Evolutionary conservation across 1,140 invertebrate species (phyloP).

Genomic region (Ostrea denselamellosa): DNA sequence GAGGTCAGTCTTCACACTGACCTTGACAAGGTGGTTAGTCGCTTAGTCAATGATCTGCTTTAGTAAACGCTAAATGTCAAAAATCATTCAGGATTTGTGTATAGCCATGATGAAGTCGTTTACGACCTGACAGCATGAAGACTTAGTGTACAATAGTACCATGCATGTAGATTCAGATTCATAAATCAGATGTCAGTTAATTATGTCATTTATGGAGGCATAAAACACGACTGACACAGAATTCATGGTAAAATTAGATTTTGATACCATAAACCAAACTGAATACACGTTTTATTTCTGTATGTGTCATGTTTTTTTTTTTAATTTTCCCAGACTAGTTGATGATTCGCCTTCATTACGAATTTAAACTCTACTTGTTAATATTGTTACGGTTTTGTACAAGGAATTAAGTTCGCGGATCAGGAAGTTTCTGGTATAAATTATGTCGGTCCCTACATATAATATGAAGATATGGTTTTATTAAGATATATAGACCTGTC

Average conservation of each 20-base stretch:
- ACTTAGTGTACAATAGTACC: background rate
- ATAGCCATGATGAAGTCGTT: background rate
- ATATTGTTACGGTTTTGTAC: too few relatives aligned
- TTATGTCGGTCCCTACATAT: too few relatives aligned
- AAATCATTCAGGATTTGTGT: background rate
- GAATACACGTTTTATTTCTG: background rate
- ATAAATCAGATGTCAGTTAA: background rate
- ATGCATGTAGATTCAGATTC: background rate
- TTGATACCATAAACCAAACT: background rate
- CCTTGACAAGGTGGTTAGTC: too few relatives aligned
- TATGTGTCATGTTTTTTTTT: background rate
- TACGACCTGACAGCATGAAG: background rate
- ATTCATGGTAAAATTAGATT: background rate
- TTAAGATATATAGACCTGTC: too few relatives aligned
- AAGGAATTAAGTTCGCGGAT: too few relatives aligned
- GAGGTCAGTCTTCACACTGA: too few relatives aligned
- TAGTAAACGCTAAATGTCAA: background rate
- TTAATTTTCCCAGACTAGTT: too few relatives aligned
- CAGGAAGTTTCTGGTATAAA: too few relatives aligned
- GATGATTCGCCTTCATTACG: too few relatives aligned
- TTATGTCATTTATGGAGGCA: background rate
- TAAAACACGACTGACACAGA: background rate
- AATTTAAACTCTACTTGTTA: too few relatives aligned
- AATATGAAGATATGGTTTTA: too few relatives aligned
- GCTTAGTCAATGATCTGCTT: too few relatives aligned